Percentiles rank a stretch among this genome's conserved stretches.
Conservation (phyloP, 2,888 invertebrate genomes). For the Hirtodrosophila alboralis region DNA sequence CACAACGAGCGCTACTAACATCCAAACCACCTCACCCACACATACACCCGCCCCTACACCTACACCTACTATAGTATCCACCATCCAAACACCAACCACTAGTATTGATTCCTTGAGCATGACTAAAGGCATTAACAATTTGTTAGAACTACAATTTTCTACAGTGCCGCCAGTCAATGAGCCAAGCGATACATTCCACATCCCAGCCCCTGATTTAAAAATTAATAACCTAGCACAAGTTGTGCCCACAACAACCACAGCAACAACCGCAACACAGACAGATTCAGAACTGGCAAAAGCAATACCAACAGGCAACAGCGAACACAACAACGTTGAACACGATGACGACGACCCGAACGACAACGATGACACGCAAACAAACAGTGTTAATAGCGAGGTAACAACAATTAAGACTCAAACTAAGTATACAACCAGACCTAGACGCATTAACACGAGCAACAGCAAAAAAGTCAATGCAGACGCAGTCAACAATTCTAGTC, state of each 20-base stretch:
- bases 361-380: constrained; percentile 46
- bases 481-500: constrained; percentile 76
- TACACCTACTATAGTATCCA: constrained; percentile 50
- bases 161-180: constrained; percentile 37
- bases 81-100: constrained; percentile 40
- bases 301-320: constrained; percentile 38
- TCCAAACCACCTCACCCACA: constrained; percentile 46
- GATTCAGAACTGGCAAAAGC: constrained; percentile 49
- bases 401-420: constrained; percentile 66
- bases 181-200: constrained; percentile 26
- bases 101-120: constrained; percentile 33
- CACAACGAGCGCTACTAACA: constrained; percentile 55
- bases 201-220: constrained; percentile 25
- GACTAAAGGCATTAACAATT: constrained; percentile 43
- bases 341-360: constrained; percentile 42
- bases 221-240: constrained; percentile 27
- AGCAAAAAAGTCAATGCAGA: constrained; percentile 49
- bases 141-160: constrained; percentile 35
- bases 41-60: constrained; percentile 53
- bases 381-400: constrained; percentile 69
- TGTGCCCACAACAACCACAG: constrained; percentile 13
- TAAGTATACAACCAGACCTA: constrained; percentile 64
- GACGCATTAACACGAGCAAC: constrained; percentile 51
- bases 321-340: constrained; percentile 40
- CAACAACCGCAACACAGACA: constrained; percentile 38